Evolutionary conservation across 2,113 vertebrate genomes (phyloP), one percentile per base, ranked within the genome.

Genomic region (Chloropsis hardwickii): DNA sequence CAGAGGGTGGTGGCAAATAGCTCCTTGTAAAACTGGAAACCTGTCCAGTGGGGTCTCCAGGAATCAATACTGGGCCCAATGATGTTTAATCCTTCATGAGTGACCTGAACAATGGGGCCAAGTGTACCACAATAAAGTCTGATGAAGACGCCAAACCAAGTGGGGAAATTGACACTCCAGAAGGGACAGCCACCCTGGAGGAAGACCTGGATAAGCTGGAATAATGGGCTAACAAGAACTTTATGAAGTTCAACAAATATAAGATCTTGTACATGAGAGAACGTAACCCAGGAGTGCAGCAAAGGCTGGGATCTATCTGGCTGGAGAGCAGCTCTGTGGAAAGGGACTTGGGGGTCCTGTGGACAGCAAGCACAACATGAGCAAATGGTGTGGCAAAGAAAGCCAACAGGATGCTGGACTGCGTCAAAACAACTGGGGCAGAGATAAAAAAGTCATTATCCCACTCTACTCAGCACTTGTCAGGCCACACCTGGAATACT

Each of bases 131-230:
- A 42, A 65, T 2, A 2, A 67, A 54, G 29, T 31, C 11, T 69
- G 54, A 31, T 24, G 27, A 42, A 11, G 21, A 61, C 29, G 67
- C 13, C 37, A 50, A 31, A 58, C 3, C 1, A 0, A 58, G 22
- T 7, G 4, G 31, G 37, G 21, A 67, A 37, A 37, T 6, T 0
- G 0, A 44, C 4, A 8, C 33, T 7, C 44, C 27, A 33, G 54
- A 39, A 69, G 18, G 47, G 28, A 53, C 33, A 86, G 23, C 10
- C 28, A 53, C 14, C 22, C 19, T 53, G 47, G 19, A 69, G 62
- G 22, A 53, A 28, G 10, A 61, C 28, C 54, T n/a, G 19, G 28
- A n/a, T 9, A 33, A 51, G 10, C 28, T 54, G 39, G 6, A 70
- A 53, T 3, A 39, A 23, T 28, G 54, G 28, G 23, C 23, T 53